phyloP scores from a whole-genome alignment of 1,140 invertebrate species.

The Drosophila pseudoananassae region DNA sequence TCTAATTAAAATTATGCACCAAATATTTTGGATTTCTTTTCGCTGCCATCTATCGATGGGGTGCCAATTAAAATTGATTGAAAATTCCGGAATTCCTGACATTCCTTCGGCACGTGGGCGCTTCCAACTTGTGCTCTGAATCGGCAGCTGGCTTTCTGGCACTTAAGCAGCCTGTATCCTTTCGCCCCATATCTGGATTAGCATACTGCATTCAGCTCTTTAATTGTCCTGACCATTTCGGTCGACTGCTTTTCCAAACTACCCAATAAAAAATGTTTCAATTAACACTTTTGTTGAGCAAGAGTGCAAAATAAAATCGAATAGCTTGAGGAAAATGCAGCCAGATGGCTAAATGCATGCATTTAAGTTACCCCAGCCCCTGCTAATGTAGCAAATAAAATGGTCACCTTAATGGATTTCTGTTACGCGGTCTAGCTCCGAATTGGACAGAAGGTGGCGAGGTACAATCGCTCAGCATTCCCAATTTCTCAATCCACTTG shows the following conservation, averaged over 20 bases:
- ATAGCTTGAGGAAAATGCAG: constrained; percentile 40
- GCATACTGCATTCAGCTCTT: constrained; percentile 41
- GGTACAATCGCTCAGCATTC: constrained; percentile 11
- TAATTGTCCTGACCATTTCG: constrained; percentile 43
- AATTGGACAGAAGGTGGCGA: constrained; percentile 77
- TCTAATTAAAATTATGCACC: constrained; percentile 83
- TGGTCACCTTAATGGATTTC: constrained; percentile 79
- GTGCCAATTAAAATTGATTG: constrained; percentile 84
- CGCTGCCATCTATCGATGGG: constrained; percentile 69
- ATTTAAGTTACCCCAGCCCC: constrained; percentile 70
- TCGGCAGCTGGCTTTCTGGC: constrained; percentile 30
- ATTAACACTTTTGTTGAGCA: constrained; percentile 73
- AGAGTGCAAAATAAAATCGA: constrained; percentile 16
- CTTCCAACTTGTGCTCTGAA: not conserved
- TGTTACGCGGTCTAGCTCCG: constrained; percentile 78
- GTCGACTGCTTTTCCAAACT: constrained; percentile 41
- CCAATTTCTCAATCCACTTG: constrained; percentile 2
- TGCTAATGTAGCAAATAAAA: constrained; percentile 78
- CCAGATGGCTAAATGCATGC: constrained; percentile 78
- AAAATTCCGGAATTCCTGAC: constrained; percentile 70
- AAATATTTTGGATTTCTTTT: constrained; percentile 74
- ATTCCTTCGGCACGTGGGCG: constrained; percentile 74
- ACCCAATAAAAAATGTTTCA: constrained; percentile 52
- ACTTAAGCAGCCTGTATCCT: constrained; percentile 18
- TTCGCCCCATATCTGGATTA: constrained; percentile 42